These are phyloP conservation scores for Campaea margaritaria DNA, from an alignment of 2,888 invertebrate genomes.

Conservation along the genomic window DNA sequence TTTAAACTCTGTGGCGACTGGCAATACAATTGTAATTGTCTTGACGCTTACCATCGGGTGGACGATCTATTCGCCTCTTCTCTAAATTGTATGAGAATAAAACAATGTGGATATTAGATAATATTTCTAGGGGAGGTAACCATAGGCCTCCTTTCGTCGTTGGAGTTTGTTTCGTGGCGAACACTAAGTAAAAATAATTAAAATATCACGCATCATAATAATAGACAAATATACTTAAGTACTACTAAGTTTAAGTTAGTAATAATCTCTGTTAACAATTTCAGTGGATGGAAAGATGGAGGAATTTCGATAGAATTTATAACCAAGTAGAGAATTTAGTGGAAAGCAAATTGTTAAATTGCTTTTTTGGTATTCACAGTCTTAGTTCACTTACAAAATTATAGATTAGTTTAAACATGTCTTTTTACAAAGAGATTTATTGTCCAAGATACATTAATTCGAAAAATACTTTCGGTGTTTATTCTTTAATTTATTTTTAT, in stretches of 20 bases:
- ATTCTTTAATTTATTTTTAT: slow-evolving; percentile 33
- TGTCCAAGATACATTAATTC: slow-evolving; percentile 41
- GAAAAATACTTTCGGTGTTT: slow-evolving; percentile 43
- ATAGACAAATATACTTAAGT: slow-evolving; percentile 38
- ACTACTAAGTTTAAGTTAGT: slow-evolving; percentile 33
- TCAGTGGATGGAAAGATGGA: slow-evolving; percentile 47
- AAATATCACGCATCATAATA: slow-evolving; percentile 45
- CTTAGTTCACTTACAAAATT: slow-evolving; percentile 46
- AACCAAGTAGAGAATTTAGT: slow-evolving; percentile 14
- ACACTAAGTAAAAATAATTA: slow-evolving; percentile 17
- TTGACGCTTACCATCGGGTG: no score
- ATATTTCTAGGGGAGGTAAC: not conserved
- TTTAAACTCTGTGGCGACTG: no score
- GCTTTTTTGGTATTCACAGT: slow-evolving; percentile 65
- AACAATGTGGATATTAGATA: not conserved
- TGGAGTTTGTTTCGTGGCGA: not conserved
- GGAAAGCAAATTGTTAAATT: slow-evolving; percentile 47
- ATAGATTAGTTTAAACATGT: slow-evolving; percentile 20
- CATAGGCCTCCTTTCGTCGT: not conserved
- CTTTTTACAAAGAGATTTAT: slow-evolving; percentile 40
- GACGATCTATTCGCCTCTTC: no score
- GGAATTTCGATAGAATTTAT: slow-evolving; percentile 24
- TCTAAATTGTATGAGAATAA: no score
- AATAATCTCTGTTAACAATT: slow-evolving; percentile 23
- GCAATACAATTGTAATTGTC: no score